Evolutionary conservation across 2,797 vertebrate genomes (phyloP).

Genomic region (Acanthopagrus latus): DNA sequence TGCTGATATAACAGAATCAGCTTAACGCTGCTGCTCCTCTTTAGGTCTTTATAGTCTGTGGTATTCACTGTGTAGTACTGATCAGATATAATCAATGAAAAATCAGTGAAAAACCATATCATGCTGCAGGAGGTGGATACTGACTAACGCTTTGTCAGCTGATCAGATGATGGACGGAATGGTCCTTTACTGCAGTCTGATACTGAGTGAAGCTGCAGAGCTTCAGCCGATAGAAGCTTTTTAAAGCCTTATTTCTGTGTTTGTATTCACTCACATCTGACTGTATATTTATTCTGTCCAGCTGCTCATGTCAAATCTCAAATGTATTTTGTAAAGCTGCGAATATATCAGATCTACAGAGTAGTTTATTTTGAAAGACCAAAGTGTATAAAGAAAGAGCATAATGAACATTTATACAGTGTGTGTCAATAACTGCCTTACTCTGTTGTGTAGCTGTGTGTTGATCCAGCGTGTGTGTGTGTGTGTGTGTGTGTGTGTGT

Average conservation of each 20-base stretch:
- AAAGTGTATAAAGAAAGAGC: slow-evolving; percentile 61
- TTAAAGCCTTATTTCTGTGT: slow-evolving; percentile 31
- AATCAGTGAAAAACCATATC: background rate
- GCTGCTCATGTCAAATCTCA: slow-evolving; percentile 40
- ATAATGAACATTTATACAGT: slow-evolving; percentile 61
- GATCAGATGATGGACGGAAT: background rate
- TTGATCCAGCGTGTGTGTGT: background rate
- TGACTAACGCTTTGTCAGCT: background rate
- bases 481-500: background rate
- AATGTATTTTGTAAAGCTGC: slow-evolving; percentile 56
- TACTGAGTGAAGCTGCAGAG: background rate
- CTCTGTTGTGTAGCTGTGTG: slow-evolving; percentile 17
- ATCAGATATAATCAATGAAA: background rate
- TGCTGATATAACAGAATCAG: background rate
- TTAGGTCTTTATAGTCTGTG: background rate
- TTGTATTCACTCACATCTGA: slow-evolving; percentile 10
- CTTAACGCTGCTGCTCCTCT: background rate
- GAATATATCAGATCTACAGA: slow-evolving; percentile 48
- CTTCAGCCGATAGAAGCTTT: slow-evolving; percentile 26
- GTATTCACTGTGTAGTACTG: background rate
- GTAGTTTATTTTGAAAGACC: slow-evolving; percentile 68
- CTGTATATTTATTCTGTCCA: slow-evolving; percentile 55
- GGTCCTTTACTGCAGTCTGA: background rate
- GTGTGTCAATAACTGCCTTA: slow-evolving; percentile 54
- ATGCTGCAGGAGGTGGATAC: background rate